Base-by-base conservation (phyloP, 2,888 invertebrate species). In the Stomorhina lunata region DNA sequence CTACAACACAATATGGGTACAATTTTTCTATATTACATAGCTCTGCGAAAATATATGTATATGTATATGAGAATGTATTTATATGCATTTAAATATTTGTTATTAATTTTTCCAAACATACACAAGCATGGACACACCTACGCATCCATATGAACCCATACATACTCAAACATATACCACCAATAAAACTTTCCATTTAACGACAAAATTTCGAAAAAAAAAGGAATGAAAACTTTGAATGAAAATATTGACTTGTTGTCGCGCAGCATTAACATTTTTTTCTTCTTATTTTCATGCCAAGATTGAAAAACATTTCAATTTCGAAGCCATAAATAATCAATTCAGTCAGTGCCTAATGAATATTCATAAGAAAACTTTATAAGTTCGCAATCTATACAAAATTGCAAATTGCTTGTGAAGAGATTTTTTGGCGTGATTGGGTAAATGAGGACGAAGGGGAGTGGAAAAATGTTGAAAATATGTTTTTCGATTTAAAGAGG, bases 31-130 rank as follows among this genome's bases (percentile, higher is more conserved):
- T 32, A 32, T 17, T 20, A 20, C 29, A 12, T 43, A n/a, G n/a
- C n/a, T n/a, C n/a, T n/a, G n/a, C n/a, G n/a, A n/a, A 32, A n/a
- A 63, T 20, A 43, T 27, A 63, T 43, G 32, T 57, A 9, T 57
- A 15, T 57, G 25, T 57, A 48, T n/a, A 5, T 53, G 22, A 32
- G 53, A 43, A 32, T 17, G 63, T 63, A 65, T 65, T 20, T 69
- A 61, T 48, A 25, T 29, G 20, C 45, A 71, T 43, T 72, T 40
- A 59, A 72, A 72, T 59, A 50, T 59, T 71, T 66, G 9, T 37
- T 59, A 72, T 57, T 69, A 53, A 61, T 69, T 77, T 25, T 12
- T 9, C 22, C 25, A 25, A 6, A 17, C 27, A 45, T 4, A 63
- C 27, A 25, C 40, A 43, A 50, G n/a, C n/a, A n/a, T n/a, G n/a